These are phyloP conservation scores for Lomographa bimaculata DNA, from an alignment of 2,888 invertebrate genomes.

Conservation along the genomic window DNA sequence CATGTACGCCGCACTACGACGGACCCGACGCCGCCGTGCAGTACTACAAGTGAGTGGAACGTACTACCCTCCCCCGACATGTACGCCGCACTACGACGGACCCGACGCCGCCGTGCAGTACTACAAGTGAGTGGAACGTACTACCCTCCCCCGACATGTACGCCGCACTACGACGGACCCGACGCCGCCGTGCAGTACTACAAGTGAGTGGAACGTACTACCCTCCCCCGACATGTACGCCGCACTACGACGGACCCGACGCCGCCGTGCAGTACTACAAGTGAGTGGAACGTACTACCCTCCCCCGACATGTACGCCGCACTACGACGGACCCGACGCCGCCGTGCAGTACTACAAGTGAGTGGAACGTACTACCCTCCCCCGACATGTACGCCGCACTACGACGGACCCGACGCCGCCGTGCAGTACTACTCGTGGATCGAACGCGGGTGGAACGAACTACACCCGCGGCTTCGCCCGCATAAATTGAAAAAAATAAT, in stretches of 20 bases:
- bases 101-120: conserved; percentile 70
- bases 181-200: conserved; percentile 70
- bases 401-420: conserved; percentile 70
- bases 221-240: too few species aligned
- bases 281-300: too few species aligned
- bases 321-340: conserved; percentile 73
- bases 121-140: conserved; percentile 66
- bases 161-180: conserved; percentile 75
- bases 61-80: too few species aligned
- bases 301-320: conserved; percentile 65
- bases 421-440: conserved; percentile 69
- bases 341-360: conserved; percentile 68
- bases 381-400: conserved; percentile 69
- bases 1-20: conserved; percentile 69
- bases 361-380: too few species aligned
- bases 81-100: conserved; percentile 73
- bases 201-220: too few species aligned
- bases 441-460: too few species aligned
- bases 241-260: conserved; percentile 72
- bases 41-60: conserved; percentile 70
- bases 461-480: too few species aligned
- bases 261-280: conserved; percentile 68
- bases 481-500: too few species aligned
- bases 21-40: conserved; percentile 69
- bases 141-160: too few species aligned